Evolutionary conservation across 2,113 vertebrate species (phyloP).

Genomic region (Plotosus lineatus): DNA sequence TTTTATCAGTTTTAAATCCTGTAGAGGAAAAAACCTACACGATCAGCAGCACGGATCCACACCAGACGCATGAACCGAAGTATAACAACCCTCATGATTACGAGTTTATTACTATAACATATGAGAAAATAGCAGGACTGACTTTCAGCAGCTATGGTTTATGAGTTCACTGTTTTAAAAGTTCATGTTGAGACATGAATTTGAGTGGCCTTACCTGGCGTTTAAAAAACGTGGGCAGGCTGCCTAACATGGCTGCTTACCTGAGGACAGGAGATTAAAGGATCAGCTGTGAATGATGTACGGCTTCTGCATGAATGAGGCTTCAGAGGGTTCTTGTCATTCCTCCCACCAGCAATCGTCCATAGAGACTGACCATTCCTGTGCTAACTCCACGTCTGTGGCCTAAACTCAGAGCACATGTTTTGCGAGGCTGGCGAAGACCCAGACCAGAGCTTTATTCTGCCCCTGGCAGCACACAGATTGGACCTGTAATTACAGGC

Average conservation of each 20-base stretch:
- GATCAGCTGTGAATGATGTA: background rate
- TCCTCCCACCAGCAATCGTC: slow-evolving; percentile 3
- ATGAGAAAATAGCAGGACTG: slow-evolving; percentile 21
- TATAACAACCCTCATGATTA: slow-evolving; percentile 8
- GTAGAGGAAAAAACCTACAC: background rate
- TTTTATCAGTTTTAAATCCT: slow-evolving; percentile 10
- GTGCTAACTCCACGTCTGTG: slow-evolving; percentile 25
- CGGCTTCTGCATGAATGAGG: background rate
- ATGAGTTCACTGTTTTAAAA: slow-evolving; percentile 3
- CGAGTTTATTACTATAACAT: slow-evolving; percentile 18
- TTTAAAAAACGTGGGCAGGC: background rate
- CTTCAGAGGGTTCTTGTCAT: background rate
- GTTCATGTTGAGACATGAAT: background rate
- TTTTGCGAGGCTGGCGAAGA: slow-evolving; percentile 62
- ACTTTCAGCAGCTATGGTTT: slow-evolving; percentile 27
- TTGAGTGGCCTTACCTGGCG: background rate
- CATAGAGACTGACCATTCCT: slow-evolving; percentile 36
- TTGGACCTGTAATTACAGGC: slow-evolving; percentile 74
- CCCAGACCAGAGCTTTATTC: slow-evolving; percentile 69
- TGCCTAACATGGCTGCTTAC: slow-evolving; percentile 1
- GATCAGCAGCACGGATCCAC: background rate
- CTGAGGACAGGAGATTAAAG: background rate
- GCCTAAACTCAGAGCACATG: slow-evolving; percentile 69
- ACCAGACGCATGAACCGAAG: background rate
- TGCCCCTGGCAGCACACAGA: slow-evolving; percentile 71